phyloP scores from a whole-genome alignment of 2,113 vertebrate genomes.

The Hyaena hyaena region DNA sequence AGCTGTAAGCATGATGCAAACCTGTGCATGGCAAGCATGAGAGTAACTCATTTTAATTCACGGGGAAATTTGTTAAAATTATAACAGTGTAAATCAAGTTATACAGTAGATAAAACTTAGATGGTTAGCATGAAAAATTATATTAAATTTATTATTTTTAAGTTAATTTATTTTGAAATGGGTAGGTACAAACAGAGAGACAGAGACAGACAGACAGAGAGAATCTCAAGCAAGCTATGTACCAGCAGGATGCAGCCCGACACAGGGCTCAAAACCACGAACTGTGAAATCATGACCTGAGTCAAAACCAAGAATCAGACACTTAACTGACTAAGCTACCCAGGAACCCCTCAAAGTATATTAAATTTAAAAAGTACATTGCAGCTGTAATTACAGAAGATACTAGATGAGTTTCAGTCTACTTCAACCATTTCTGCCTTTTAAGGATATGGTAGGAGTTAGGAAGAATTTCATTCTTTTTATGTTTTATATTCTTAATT shows the following conservation, averaged over 20 bases:
- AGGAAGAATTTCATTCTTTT: not conserved
- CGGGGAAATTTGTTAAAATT: not conserved
- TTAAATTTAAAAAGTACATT: not conserved
- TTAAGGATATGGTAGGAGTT: not conserved
- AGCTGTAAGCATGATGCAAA: not conserved
- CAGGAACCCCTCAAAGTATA: not conserved
- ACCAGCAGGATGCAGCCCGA: no score
- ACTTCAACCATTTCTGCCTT: not conserved
- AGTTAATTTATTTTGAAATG: no score
- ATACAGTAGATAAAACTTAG: not conserved
- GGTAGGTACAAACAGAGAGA: no score
- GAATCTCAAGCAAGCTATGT: no score
- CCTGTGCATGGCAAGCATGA: not conserved
- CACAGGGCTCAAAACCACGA: no score
- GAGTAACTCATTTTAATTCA: constrained; percentile 8
- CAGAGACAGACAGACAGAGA: no score
- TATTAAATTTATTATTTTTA: not conserved
- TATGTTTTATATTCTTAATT: not conserved
- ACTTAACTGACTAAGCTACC: no score
- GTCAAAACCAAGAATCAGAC: no score
- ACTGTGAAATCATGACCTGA: no score
- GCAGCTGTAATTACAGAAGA: not conserved
- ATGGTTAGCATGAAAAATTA: not conserved
- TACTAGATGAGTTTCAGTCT: not conserved
- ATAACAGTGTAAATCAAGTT: not conserved